Conservation (phyloP, 2,797 vertebrate genomes). For the Emydoidea blandingii region DNA sequence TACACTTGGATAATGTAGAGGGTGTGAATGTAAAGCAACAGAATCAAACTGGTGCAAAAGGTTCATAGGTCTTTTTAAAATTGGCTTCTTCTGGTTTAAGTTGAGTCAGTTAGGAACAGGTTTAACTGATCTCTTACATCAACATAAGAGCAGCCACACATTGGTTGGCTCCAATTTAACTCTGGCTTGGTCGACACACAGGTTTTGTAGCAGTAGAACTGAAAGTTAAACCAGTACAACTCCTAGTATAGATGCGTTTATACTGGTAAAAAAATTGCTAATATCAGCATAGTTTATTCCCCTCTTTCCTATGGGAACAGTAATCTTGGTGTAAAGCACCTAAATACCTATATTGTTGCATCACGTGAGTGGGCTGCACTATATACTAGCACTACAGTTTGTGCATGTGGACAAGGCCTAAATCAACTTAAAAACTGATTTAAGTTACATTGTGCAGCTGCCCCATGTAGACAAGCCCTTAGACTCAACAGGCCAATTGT, state of each 20-base stretch:
- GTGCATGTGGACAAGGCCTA: not conserved
- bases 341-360: not conserved
- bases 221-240: not conserved
- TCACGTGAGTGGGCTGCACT: not conserved
- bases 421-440: not conserved
- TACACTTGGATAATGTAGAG: not conserved
- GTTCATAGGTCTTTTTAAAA: not conserved
- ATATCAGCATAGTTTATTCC: not conserved
- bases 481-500: not conserved
- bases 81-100: not conserved
- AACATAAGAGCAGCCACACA: not conserved
- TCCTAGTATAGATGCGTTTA: not conserved
- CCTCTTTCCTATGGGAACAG: not conserved
- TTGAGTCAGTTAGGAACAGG: not conserved
- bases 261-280: not conserved
- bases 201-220: not conserved
- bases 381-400: not conserved
- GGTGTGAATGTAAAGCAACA: not conserved
- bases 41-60: not conserved
- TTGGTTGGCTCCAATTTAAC: not conserved
- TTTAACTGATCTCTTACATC: not conserved
- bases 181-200: not conserved
- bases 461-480: not conserved
- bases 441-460: not conserved
- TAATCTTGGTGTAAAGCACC: not conserved